Evolutionary conservation across 2,797 vertebrate genomes (phyloP), one percentile per base, ranked within the genome.

Genomic region (Oryzias dopingdopingensis): DNA sequence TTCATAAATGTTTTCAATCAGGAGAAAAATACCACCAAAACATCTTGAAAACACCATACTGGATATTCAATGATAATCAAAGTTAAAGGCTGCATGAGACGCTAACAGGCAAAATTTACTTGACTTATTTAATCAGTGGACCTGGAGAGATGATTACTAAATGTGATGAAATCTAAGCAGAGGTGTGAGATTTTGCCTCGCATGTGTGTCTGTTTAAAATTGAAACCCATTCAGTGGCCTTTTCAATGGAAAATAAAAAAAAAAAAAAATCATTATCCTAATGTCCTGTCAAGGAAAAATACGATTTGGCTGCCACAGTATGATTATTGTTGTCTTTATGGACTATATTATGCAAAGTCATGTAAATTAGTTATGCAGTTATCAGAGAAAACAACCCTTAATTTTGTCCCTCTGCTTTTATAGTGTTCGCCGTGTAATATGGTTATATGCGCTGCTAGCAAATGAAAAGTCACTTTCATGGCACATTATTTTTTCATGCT

Each of bases 401-500:
- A 89, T 86, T 88, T 84, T 73, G 84, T 86, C 85, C 84, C 84
- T 86, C 84, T 90, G 86, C 80, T 89, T 87, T 87, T 86, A 85
- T 81, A 76, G 78, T 85, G 78, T 88, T 87, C 79, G 64, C 74
- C 68, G 79, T 88, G 86, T 88, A 89, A 90, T 84, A 70, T 72
- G 66, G 83, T 90, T 90, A 88, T 83, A 73, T 80, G 85, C 77
- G 80, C 71, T 77, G 74, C 80, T 76, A 69, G 79, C 78, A 85
- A 88, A 89, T 89, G 84, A 86, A 88, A 88, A 90, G 88, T 90
- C 89, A 89, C 88, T 90, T 90, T 90, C 88, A 89, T 79, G 88
- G 72, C 73, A 23, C 76, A 77, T 89, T 88, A 89, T 88, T 85
- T 83, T 66, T 76, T 77, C 75, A 62, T 82, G 83, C 80, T 26